Conservation (phyloP, 2,797 vertebrate genomes). For the Echeneis naucrates region DNA sequence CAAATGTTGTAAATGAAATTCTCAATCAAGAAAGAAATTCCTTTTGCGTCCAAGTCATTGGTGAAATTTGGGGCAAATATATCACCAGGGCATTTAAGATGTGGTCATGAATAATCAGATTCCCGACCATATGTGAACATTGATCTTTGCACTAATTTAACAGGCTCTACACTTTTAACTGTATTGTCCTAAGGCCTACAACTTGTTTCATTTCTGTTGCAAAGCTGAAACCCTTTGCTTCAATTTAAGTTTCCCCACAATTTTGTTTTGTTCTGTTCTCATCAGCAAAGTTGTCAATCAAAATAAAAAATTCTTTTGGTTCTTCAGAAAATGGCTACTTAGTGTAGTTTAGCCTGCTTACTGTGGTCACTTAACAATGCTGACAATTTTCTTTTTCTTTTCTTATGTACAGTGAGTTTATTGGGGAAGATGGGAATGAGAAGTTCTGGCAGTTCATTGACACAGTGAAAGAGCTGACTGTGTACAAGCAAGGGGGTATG, state of each 20-base stretch:
- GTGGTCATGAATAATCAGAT: no score
- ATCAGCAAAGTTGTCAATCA: no score
- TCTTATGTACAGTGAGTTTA: constrained; percentile 90
- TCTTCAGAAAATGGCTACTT: neutral
- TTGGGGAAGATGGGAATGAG: constrained; percentile 95
- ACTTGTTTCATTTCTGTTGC: no score
- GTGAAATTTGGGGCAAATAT: neutral
- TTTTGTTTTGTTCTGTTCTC: no score
- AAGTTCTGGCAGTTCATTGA: constrained; percentile 99
- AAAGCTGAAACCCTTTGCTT: no score
- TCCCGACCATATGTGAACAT: neutral
- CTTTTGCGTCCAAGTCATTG: neutral
- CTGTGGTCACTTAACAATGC: constrained; percentile 19
- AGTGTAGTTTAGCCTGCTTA: no score
- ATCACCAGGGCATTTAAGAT: no score
- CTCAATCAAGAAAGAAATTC: neutral
- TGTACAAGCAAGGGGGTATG: constrained; percentile 94
- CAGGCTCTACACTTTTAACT: neutral
- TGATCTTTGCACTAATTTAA: neutral
- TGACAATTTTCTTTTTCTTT: constrained; percentile 11
- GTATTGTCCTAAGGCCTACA: neutral
- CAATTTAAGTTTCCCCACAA: no score
- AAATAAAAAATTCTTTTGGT: neutral
- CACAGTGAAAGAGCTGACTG: constrained; percentile 93
- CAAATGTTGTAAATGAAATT: neutral